A percentile compares a stretch with the other conserved stretches of the same genome.
These are phyloP conservation scores for Ditylenchus dipsaci DNA, from an alignment of 1,140 invertebrate species.

Conservation along the genomic window DNA sequence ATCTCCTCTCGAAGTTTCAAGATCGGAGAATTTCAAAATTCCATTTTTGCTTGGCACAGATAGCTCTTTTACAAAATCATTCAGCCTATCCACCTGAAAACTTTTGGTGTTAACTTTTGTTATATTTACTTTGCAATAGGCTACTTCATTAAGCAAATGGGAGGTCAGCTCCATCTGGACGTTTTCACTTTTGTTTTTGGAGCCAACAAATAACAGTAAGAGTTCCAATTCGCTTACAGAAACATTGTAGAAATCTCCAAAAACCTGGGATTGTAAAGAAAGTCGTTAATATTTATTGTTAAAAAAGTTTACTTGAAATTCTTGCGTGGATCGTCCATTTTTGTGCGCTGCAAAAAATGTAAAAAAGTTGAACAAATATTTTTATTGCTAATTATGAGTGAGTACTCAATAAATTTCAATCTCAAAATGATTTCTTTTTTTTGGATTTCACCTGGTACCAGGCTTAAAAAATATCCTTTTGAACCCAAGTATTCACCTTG, in stretches of 20 bases:
- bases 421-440: too few species aligned
- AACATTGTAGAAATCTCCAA: slow-evolving; percentile 29
- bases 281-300: neutral
- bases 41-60: slow-evolving; percentile 6
- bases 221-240: slow-evolving; percentile 28
- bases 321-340: slow-evolving; percentile 23
- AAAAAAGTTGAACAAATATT: too few species aligned
- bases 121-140: slow-evolving; percentile 8
- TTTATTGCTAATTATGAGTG: too few species aligned
- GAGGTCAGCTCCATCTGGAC: slow-evolving; percentile 11
- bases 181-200: slow-evolving; percentile 20
- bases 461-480: too few species aligned
- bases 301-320: slow-evolving; percentile 12
- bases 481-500: too few species aligned
- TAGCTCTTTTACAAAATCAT: slow-evolving; percentile 12
- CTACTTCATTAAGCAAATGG: slow-evolving; percentile 22
- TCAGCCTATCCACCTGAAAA: slow-evolving; percentile 34
- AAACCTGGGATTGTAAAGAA: slow-evolving; percentile 10
- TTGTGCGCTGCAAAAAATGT: slow-evolving; percentile 13
- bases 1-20: slow-evolving; percentile 16
- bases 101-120: neutral
- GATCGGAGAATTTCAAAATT: slow-evolving; percentile 14
- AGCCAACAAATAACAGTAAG: slow-evolving; percentile 24
- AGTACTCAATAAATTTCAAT: too few species aligned
- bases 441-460: too few species aligned